A percentile compares a stretch with the other conserved stretches of the same genome.
phyloP scores from a whole-genome alignment of 2,113 vertebrate species.

The Corythaixoides concolor region DNA sequence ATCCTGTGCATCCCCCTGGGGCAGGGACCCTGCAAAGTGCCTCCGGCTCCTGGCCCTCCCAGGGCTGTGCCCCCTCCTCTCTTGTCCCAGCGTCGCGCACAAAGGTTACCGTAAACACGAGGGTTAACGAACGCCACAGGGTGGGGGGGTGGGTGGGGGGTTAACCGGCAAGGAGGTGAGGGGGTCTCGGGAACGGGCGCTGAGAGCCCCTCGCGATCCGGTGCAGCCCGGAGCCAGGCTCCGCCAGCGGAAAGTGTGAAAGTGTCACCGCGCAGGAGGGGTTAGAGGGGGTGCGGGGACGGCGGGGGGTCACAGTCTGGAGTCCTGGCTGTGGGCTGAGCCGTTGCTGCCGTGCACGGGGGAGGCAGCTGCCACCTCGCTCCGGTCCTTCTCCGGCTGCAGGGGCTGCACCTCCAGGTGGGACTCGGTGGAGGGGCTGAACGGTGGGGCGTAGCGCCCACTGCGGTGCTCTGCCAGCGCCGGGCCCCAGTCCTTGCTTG shows the following conservation, averaged over 20 bases:
- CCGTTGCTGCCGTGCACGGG: constrained; percentile 90
- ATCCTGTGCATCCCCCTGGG: neutral
- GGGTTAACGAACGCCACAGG: constrained; percentile 58
- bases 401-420: constrained; percentile 84
- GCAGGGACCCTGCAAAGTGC: constrained; percentile 25
- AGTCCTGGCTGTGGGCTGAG: constrained; percentile 91
- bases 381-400: constrained; percentile 83
- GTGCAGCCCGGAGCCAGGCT: constrained; percentile 57
- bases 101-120: constrained; percentile 62
- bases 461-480: constrained; percentile 91
- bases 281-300: constrained; percentile 40
- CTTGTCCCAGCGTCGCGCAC: constrained; percentile 53
- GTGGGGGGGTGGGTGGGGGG: neutral
- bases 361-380: constrained; percentile 76
- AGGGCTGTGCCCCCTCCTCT: constrained; percentile 42
- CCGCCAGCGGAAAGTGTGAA: constrained; percentile 67
- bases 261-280: constrained; percentile 37
- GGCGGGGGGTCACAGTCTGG: constrained; percentile 77
- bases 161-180: constrained; percentile 14
- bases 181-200: neutral
- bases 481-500: constrained; percentile 92
- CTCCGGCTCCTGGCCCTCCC: neutral
- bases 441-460: constrained; percentile 83
- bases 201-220: constrained; percentile 32
- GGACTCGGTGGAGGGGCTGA: constrained; percentile 76